A percentile compares a stretch with the other conserved stretches of the same genome.
Conservation (phyloP, 2,113 vertebrate species). For the Columbina picui region DNA sequence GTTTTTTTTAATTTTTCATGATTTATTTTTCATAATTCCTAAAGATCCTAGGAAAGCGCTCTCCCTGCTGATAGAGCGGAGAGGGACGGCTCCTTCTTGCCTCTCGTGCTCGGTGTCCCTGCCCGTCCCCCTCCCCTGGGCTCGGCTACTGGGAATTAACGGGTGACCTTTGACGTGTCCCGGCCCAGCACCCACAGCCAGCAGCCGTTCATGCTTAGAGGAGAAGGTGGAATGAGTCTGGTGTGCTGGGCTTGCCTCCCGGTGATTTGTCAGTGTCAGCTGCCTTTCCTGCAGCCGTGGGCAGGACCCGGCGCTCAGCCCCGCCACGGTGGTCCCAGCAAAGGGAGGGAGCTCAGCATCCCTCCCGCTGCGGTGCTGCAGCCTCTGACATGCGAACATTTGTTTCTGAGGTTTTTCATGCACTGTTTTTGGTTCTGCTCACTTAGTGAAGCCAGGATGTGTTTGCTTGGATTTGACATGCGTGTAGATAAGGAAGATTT, state of each 20-base stretch:
- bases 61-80: conserved; percentile 66
- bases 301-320: background rate
- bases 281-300: background rate
- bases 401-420: background rate
- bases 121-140: background rate
- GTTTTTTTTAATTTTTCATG: conserved; percentile 74
- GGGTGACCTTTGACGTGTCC: conserved; percentile 70
- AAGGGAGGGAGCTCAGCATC: background rate
- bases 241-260: conserved; percentile 8
- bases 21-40: conserved; percentile 79
- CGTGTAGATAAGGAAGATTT: background rate
- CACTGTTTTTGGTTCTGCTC: background rate
- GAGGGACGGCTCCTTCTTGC: conserved; percentile 5
- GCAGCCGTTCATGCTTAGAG: conserved; percentile 53
- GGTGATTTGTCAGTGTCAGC: conserved; percentile 27
- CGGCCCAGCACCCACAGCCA: conserved; percentile 37
- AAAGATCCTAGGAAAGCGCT: conserved; percentile 70
- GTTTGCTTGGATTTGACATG: background rate
- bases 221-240: conserved; percentile 56
- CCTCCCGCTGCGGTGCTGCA: background rate
- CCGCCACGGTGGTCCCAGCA: background rate
- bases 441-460: background rate
- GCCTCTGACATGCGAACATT: background rate
- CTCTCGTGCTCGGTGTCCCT: background rate
- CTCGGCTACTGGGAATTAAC: conserved; percentile 64